Percentiles rank a stretch among this genome's conserved stretches.
phyloP scores from a whole-genome alignment of 1,140 invertebrate species.

The Neodiprion virginianus region DNA sequence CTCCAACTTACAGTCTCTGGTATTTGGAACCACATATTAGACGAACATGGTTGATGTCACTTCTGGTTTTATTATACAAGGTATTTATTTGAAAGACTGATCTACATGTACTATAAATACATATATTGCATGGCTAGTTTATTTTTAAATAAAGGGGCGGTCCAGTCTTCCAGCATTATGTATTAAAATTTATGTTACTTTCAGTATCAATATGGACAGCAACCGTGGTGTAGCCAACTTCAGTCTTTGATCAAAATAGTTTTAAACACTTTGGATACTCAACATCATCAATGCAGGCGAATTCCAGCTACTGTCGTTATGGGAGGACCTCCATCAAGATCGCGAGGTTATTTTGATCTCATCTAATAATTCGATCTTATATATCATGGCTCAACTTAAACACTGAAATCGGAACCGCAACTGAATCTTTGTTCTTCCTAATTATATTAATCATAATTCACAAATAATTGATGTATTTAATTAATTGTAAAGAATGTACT shows the following conservation, averaged over 20 bases:
- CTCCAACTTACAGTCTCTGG: constrained; percentile 85
- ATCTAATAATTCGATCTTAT: not conserved
- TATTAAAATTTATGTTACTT: constrained; percentile 40
- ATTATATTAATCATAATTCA: not conserved
- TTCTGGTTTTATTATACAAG: constrained; percentile 97
- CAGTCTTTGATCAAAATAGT: constrained; percentile 87
- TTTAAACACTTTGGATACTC: constrained; percentile 91
- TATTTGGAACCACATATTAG: constrained; percentile 84
- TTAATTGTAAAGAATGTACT: constrained; percentile 14
- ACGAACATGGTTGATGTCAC: constrained; percentile 89
- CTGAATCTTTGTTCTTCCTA: no score
- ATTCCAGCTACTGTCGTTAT: constrained; percentile 80
- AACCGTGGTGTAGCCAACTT: constrained; percentile 80
- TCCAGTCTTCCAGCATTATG: not conserved
- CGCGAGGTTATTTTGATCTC: constrained; percentile 67
- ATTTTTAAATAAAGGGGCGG: not conserved
- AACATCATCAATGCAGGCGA: constrained; percentile 86
- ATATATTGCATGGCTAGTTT: not conserved
- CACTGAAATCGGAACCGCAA: no score
- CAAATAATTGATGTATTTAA: not conserved
- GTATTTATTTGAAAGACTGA: constrained; percentile 56
- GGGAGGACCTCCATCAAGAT: constrained; percentile 70
- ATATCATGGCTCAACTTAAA: no score
- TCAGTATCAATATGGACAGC: constrained; percentile 90
- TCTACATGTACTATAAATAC: not conserved